Percentiles rank a stretch among this genome's conserved stretches.
phyloP scores from a whole-genome alignment of 1,140 invertebrate species.

The Zaprionus capensis region DNA sequence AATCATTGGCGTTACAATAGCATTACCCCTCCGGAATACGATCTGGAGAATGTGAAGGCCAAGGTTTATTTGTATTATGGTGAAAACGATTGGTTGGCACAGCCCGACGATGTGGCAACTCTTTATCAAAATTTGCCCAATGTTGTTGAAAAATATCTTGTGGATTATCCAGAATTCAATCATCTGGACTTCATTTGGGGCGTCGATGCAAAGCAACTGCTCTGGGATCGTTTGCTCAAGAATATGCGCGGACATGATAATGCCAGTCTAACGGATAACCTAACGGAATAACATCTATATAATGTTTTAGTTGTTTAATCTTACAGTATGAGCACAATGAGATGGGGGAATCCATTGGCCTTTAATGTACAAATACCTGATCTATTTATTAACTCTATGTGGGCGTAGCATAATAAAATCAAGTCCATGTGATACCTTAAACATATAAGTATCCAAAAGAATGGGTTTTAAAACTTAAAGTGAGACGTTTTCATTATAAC shows the following conservation, averaged over 20 bases:
- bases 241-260: constrained; percentile 72
- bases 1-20: constrained; percentile 85
- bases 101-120: constrained; percentile 84
- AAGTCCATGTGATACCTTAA: constrained; percentile 26
- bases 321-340: constrained; percentile 39
- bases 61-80: constrained; percentile 88
- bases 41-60: constrained; percentile 86
- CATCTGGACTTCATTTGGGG: constrained; percentile 87
- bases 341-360: constrained; percentile 10
- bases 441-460: neutral
- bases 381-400: constrained; percentile 30
- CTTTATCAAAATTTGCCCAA: constrained; percentile 84
- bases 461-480: too few species aligned
- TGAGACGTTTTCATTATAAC: too few species aligned
- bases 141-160: constrained; percentile 83
- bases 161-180: constrained; percentile 85
- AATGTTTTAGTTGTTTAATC: neutral
- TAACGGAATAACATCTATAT: constrained; percentile 2
- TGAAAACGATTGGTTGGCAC: constrained; percentile 87
- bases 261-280: constrained; percentile 28
- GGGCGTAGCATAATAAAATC: constrained; percentile 19
- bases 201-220: constrained; percentile 84
- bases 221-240: constrained; percentile 84
- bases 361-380: constrained; percentile 22
- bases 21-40: constrained; percentile 87